Evolutionary conservation across 2,888 invertebrate species (phyloP).

Genomic region (Ophonus ardosiacus): DNA sequence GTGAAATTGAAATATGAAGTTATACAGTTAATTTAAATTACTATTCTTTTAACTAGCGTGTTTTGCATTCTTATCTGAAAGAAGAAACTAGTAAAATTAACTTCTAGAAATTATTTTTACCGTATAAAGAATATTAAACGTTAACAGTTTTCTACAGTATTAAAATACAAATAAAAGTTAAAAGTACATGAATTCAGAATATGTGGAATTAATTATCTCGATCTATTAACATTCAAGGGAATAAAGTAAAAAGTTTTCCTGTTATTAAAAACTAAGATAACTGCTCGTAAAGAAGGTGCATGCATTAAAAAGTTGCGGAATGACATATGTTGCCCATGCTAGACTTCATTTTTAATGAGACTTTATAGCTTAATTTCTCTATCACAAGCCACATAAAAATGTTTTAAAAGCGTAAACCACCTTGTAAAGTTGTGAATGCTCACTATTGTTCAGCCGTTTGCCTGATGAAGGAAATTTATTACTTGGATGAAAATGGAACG

Average conservation of each 20-base stretch:
- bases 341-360: conserved; percentile 26
- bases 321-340: conserved; percentile 16
- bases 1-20: neutral
- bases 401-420: neutral
- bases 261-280: conserved; percentile 38
- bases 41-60: neutral
- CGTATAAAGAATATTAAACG: neutral
- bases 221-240: conserved; percentile 38
- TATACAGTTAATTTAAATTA: neutral
- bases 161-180: conserved; percentile 31
- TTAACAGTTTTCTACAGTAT: neutral
- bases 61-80: neutral
- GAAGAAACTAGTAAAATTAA: neutral
- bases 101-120: neutral
- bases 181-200: conserved; percentile 23
- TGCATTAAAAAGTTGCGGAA: conserved; percentile 35
- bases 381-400: neutral
- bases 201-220: conserved; percentile 32
- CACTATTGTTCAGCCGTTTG: neutral
- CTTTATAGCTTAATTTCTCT: conserved; percentile 38
- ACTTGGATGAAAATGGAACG: neutral
- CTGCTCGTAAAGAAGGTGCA: conserved; percentile 25
- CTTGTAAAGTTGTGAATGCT: neutral
- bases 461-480: neutral
- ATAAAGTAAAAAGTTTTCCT: conserved; percentile 27